These are phyloP conservation scores for Chymomyza costata DNA, from an alignment of 1,140 invertebrate species.

Conservation along the genomic window DNA sequence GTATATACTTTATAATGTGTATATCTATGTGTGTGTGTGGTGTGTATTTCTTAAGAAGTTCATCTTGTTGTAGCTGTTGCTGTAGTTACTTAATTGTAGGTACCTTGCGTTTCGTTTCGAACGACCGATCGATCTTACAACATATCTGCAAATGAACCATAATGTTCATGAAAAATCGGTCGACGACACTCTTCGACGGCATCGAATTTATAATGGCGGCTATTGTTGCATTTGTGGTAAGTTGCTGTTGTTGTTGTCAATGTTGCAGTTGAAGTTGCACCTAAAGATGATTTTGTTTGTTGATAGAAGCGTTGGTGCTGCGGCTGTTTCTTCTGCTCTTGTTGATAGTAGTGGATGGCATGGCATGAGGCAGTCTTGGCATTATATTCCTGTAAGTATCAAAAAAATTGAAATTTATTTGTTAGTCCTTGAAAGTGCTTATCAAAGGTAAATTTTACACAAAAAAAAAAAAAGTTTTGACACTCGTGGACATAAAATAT, in stretches of 20 bases:
- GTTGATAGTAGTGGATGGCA: constrained; percentile 69
- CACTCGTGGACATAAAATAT: too few species aligned
- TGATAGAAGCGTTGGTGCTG: constrained; percentile 8
- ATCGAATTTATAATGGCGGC: constrained; percentile 54
- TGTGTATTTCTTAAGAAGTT: neutral
- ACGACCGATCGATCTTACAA: constrained; percentile 31
- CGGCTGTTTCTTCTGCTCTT: constrained; percentile 34
- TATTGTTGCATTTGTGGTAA: constrained; percentile 20
- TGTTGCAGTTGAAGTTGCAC: neutral
- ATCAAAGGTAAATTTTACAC: too few species aligned
- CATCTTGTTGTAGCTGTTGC: neutral
- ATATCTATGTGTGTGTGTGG: neutral
- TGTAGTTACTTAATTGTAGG: constrained; percentile 51
- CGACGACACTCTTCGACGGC: constrained; percentile 65
- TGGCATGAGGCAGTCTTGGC: constrained; percentile 74
- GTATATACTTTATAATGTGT: neutral
- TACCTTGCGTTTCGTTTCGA: constrained; percentile 50
- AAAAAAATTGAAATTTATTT: constrained; percentile 11
- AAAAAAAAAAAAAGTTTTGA: too few species aligned
- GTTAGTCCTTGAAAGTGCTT: neutral
- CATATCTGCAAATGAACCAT: constrained; percentile 56
- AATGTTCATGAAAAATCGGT: constrained; percentile 62
- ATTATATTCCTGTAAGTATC: constrained; percentile 62
- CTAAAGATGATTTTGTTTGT: neutral
- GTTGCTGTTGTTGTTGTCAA: constrained; percentile 20